Evolutionary conservation across 2,797 vertebrate genomes (phyloP).

Genomic region (Urosaurus nigricauda): DNA sequence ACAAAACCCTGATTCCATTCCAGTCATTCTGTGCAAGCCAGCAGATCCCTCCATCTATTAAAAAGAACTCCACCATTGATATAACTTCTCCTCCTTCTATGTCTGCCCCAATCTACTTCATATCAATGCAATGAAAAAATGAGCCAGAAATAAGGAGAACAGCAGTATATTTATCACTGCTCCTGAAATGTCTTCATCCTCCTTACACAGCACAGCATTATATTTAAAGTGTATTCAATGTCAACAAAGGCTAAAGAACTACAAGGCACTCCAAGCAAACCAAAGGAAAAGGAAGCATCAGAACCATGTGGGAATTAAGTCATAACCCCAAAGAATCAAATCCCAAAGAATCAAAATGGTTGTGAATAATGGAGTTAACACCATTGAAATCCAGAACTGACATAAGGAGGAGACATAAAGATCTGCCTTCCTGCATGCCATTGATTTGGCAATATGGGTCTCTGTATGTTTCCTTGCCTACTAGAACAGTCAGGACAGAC

Average conservation of each 20-base stretch:
- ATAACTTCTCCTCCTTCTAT: not conserved
- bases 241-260: not conserved
- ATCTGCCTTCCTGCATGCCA: not conserved
- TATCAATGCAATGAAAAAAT: not conserved
- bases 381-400: not conserved
- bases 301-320: not conserved
- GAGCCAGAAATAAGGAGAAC: not conserved
- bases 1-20: not conserved
- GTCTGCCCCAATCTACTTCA: constrained; percentile 18
- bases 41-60: not conserved
- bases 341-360: not conserved
- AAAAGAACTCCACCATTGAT: not conserved
- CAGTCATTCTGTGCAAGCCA: not conserved
- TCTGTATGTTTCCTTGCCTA: not conserved
- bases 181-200: not conserved
- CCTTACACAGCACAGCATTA: not conserved
- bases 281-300: not conserved
- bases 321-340: not conserved
- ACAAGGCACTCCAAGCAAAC: not conserved
- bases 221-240: not conserved
- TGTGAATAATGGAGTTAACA: not conserved
- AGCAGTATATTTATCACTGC: not conserved
- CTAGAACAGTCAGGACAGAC: not conserved
- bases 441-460: not conserved
- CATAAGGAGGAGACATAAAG: not conserved